Conservation (phyloP, 2,888 invertebrate genomes). For the Drosophila neotestacea region DNA sequence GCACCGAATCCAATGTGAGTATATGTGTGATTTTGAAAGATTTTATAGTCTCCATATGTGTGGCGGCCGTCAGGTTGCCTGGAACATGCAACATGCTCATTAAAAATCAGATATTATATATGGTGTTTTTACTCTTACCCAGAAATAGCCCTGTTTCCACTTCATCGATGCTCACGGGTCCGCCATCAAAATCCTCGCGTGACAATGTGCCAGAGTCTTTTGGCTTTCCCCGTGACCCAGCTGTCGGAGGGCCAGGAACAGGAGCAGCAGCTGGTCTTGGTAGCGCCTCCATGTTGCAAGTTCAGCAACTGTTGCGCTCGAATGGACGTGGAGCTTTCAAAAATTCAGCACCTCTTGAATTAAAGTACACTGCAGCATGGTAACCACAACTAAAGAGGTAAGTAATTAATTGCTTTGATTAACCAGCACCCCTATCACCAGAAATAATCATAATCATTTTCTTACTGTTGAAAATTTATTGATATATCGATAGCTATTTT, state of each 20-base stretch:
- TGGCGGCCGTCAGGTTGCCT: slow-evolving; percentile 93
- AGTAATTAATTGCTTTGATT: slow-evolving; percentile 17
- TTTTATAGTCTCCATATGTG: slow-evolving; percentile 89
- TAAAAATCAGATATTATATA: background rate
- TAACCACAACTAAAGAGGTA: slow-evolving; percentile 1
- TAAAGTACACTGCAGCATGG: slow-evolving; percentile 8
- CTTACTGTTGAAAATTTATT: too few species aligned
- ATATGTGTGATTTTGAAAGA: slow-evolving; percentile 90
- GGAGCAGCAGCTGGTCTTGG: slow-evolving; percentile 1
- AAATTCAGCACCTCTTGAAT: slow-evolving; percentile 20
- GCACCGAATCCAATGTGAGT: slow-evolving; percentile 93
- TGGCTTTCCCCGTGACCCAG: slow-evolving; percentile 37
- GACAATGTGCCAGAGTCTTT: slow-evolving; percentile 64
- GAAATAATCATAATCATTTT: too few species aligned
- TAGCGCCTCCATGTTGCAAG: slow-evolving; percentile 16
- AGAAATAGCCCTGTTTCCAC: slow-evolving; percentile 83
- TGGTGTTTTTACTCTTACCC: slow-evolving; percentile 62
- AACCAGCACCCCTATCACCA: slow-evolving; percentile 7
- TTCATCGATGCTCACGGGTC: slow-evolving; percentile 85
- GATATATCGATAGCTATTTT: too few species aligned
- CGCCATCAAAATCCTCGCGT: slow-evolving; percentile 85
- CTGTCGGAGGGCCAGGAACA: slow-evolving; percentile 2
- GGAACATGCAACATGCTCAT: slow-evolving; percentile 47
- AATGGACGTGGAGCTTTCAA: slow-evolving; percentile 13
- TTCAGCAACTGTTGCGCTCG: slow-evolving; percentile 45